Conservation (phyloP, 2,888 invertebrate genomes). For the Agapostemon virescens region DNA sequence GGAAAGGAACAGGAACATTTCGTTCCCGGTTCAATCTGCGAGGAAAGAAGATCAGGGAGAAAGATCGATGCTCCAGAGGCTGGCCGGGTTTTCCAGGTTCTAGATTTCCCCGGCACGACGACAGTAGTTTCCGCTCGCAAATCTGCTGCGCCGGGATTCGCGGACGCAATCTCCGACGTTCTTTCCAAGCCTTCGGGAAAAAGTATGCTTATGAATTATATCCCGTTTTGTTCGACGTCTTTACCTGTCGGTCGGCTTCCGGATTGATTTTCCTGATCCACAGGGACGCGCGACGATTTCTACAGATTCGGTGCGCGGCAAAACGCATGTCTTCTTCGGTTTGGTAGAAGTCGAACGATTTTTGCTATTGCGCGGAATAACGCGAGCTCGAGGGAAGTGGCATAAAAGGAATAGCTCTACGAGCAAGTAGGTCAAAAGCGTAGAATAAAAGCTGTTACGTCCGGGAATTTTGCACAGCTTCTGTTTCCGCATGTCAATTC, state of each 20-base stretch:
- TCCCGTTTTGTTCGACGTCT: not conserved
- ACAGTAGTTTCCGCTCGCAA: constrained; percentile 17
- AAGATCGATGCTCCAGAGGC: not conserved
- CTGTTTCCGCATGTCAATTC: not conserved
- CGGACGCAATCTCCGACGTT: not conserved
- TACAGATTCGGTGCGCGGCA: too few species aligned
- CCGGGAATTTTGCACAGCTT: not conserved
- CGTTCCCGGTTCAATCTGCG: constrained; percentile 14
- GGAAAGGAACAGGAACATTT: constrained; percentile 9
- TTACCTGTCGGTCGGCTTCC: not conserved
- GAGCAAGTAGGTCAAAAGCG: not conserved
- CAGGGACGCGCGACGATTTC: not conserved
- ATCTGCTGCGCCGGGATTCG: not conserved
- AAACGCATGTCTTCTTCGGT: not conserved
- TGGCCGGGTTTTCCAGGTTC: not conserved
- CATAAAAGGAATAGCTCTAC: not conserved
- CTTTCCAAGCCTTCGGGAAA: not conserved
- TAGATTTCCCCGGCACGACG: not conserved
- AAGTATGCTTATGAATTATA: constrained; percentile 3
- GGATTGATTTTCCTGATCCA: not conserved
- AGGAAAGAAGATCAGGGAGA: constrained; percentile 11
- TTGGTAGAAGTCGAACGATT: not conserved
- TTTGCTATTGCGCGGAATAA: constrained; percentile 5
- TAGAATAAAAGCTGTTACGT: not conserved
- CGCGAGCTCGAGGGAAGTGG: not conserved